Evolutionary conservation across 2,113 vertebrate species (phyloP).

Genomic region (Oreochromis spilurus): DNA sequence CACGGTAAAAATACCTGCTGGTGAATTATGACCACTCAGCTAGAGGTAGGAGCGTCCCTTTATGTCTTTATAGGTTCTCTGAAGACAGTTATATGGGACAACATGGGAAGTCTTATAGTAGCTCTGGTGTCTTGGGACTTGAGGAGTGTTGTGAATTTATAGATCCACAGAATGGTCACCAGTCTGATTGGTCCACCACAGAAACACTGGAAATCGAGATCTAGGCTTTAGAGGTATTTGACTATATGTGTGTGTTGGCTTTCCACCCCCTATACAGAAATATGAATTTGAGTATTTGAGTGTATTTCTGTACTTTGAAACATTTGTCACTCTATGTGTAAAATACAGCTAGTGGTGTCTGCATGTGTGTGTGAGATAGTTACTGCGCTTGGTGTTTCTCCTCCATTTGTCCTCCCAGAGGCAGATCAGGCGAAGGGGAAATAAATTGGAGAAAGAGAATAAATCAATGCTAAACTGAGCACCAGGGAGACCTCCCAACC

Average conservation of each 20-base stretch:
- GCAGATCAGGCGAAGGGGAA: slow-evolving; percentile 64
- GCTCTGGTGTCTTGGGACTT: slow-evolving; percentile 45
- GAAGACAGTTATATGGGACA: slow-evolving; percentile 63
- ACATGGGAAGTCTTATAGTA: slow-evolving; percentile 61
- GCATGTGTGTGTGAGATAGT: slow-evolving; percentile 19
- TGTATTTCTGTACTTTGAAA: slow-evolving; percentile 2
- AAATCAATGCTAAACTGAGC: slow-evolving; percentile 75
- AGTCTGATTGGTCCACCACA: slow-evolving; percentile 13
- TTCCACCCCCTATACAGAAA: background rate
- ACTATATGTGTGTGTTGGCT: background rate
- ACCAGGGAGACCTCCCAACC: slow-evolving; percentile 66
- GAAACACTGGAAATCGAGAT: background rate
- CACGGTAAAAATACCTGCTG: slow-evolving; percentile 56
- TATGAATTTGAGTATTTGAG: slow-evolving; percentile 25
- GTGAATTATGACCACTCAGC: slow-evolving; percentile 66
- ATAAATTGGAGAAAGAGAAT: slow-evolving; percentile 74
- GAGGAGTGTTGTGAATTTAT: slow-evolving; percentile 51
- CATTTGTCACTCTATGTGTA: slow-evolving; percentile 1
- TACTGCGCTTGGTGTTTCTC: slow-evolving; percentile 56
- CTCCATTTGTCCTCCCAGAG: slow-evolving; percentile 71
- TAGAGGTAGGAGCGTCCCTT: slow-evolving; percentile 51
- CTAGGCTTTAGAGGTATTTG: background rate
- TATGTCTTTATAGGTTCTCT: slow-evolving; percentile 65
- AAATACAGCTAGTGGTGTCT: background rate
- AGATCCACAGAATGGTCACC: slow-evolving; percentile 29